phyloP scores from a whole-genome alignment of 2,113 vertebrate genomes.

The Ophiodon elongatus region DNA sequence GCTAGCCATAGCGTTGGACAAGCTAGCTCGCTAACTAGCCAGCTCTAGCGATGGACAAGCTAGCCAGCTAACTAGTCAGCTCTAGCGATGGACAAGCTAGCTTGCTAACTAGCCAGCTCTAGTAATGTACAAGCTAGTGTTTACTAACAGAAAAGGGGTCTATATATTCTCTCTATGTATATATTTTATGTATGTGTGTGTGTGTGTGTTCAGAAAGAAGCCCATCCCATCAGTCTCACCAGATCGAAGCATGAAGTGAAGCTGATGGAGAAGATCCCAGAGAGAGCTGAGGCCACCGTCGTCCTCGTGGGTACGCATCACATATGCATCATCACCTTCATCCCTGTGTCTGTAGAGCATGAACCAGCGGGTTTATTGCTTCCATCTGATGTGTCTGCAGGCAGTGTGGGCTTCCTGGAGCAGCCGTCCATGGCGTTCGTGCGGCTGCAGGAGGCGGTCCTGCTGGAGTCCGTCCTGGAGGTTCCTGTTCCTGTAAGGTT shows the following conservation, averaged over 20 bases:
- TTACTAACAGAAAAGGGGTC: too few species aligned
- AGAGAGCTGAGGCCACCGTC: conserved; percentile 91
- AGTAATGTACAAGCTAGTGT: too few species aligned
- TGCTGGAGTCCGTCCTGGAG: conserved; percentile 93
- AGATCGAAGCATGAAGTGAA: conserved; percentile 93
- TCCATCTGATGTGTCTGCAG: conserved; percentile 72
- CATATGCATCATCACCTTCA: background rate
- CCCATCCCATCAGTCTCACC: conserved; percentile 79
- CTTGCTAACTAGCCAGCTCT: too few species aligned
- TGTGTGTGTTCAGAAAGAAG: conserved; percentile 67
- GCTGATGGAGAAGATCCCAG: conserved; percentile 93
- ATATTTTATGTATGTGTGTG: background rate
- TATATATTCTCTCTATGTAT: background rate
- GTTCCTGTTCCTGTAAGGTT: conserved; percentile 93
- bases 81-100: too few species aligned
- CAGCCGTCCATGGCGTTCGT: conserved; percentile 95
- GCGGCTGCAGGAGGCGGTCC: conserved; percentile 90
- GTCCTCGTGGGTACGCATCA: conserved; percentile 90
- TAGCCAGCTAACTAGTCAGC: too few species aligned
- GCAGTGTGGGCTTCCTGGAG: conserved; percentile 92
- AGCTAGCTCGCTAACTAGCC: too few species aligned
- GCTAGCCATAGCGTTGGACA: too few species aligned
- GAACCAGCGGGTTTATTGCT: background rate
- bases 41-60: too few species aligned
- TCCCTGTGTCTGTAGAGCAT: background rate